phyloP scores from a whole-genome alignment of 2,888 invertebrate genomes.

The Mystacides longicornis region DNA sequence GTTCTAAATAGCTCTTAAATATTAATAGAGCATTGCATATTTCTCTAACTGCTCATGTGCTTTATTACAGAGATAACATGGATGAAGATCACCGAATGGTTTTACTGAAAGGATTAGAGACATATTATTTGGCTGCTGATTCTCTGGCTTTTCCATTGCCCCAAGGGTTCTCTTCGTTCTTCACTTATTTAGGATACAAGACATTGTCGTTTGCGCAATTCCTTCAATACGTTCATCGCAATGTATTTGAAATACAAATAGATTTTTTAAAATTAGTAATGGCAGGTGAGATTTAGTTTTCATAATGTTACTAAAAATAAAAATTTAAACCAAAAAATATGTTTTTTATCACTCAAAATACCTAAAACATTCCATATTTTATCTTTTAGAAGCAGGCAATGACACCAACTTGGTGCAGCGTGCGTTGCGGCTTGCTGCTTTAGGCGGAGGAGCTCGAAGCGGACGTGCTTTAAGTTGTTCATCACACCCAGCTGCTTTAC shows the following conservation, averaged over 20 bases:
- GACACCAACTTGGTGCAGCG: constrained; percentile 53
- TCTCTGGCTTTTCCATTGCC: constrained; percentile 76
- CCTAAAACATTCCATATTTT: background rate
- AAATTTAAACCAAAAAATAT: no score
- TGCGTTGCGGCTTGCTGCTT: constrained; percentile 65
- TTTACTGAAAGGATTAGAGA: constrained; percentile 71
- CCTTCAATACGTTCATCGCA: constrained; percentile 74
- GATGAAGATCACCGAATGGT: constrained; percentile 61
- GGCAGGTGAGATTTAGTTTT: constrained; percentile 58
- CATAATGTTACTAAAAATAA: no score
- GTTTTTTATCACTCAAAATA: no score
- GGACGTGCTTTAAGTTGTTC: constrained; percentile 71
- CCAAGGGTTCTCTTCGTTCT: constrained; percentile 82
- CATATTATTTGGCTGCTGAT: constrained; percentile 73
- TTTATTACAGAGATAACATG: constrained; percentile 58
- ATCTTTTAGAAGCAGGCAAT: constrained; percentile 42
- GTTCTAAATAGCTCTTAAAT: no score
- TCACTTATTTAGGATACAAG: constrained; percentile 78
- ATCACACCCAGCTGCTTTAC: constrained; percentile 67
- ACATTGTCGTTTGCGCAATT: constrained; percentile 71
- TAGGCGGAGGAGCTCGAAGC: constrained; percentile 70
- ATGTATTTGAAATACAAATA: constrained; percentile 80
- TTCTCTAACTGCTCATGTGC: background rate
- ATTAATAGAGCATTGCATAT: no score
- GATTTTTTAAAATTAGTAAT: constrained; percentile 82